A percentile compares a stretch with the other conserved stretches of the same genome.
These are phyloP conservation scores for Spodoptera littoralis DNA, from an alignment of 2,888 invertebrate genomes.

Conservation along the genomic window DNA sequence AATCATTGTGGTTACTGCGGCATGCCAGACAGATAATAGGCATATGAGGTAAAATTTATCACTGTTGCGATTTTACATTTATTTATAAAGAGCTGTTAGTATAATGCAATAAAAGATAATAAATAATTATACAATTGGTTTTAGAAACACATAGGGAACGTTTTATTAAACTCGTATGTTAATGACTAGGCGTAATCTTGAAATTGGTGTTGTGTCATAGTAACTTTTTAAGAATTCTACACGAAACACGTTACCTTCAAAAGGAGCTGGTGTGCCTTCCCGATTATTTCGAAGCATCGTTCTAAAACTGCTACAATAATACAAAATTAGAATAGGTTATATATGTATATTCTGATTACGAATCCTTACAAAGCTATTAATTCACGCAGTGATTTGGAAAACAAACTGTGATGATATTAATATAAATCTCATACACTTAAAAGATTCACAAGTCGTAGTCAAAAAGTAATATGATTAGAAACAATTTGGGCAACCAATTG, in stretches of 20 bases:
- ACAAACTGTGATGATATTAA: too few species aligned
- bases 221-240: background rate
- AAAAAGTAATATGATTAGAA: slow-evolving; percentile 25
- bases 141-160: too few species aligned
- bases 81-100: too few species aligned
- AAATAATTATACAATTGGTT: too few species aligned
- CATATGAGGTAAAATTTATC: too few species aligned
- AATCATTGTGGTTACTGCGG: slow-evolving; percentile 30
- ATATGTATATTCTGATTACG: too few species aligned
- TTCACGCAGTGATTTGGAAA: background rate
- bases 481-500: slow-evolving; percentile 28
- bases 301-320: slow-evolving; percentile 32
- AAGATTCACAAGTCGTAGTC: background rate
- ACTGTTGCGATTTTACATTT: too few species aligned
- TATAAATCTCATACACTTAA: background rate
- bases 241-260: slow-evolving; percentile 60
- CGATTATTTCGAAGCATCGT: slow-evolving; percentile 57
- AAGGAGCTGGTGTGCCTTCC: slow-evolving; percentile 45
- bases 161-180: too few species aligned
- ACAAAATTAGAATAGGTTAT: slow-evolving; percentile 1
- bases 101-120: too few species aligned
- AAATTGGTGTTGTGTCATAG: too few species aligned
- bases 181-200: too few species aligned
- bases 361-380: background rate
- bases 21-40: slow-evolving; percentile 8